A percentile compares a stretch with the other conserved stretches of the same genome.
These are phyloP conservation scores for Helicoverpa zea DNA, from an alignment of 1,140 invertebrate species.

Conservation along the genomic window DNA sequence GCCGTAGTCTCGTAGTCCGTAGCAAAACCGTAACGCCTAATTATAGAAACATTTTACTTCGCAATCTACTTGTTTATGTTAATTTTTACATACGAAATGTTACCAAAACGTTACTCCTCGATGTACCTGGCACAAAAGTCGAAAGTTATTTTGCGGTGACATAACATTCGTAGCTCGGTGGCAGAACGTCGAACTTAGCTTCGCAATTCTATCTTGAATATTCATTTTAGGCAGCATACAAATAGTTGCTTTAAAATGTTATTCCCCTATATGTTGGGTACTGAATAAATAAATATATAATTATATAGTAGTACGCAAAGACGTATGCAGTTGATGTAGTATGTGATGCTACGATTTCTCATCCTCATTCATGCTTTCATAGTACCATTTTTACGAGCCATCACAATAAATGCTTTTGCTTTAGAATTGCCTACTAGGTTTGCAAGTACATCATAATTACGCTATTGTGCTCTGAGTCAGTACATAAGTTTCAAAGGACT, in stretches of 20 bases:
- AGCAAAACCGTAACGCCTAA: constrained; percentile 12
- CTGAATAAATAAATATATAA: constrained; percentile 31
- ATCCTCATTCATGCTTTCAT: constrained; percentile 3
- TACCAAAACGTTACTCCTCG: constrained; percentile 7
- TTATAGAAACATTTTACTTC: constrained; percentile 4
- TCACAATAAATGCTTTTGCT: neutral
- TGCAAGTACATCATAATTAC: no score
- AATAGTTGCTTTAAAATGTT: constrained; percentile 43
- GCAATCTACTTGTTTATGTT: constrained; percentile 20
- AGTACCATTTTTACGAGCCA: neutral
- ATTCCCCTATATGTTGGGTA: constrained; percentile 25
- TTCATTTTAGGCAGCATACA: constrained; percentile 39
- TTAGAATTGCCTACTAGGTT: neutral
- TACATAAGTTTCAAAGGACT: no score
- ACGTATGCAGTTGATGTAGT: neutral
- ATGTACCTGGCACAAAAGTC: constrained; percentile 24
- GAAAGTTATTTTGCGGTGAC: constrained; percentile 43
- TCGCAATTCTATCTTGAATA: constrained; percentile 46
- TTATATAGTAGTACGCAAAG: constrained; percentile 6
- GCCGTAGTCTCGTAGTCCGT: constrained; percentile 45
- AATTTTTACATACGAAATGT: constrained; percentile 29
- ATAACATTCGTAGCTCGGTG: constrained; percentile 34
- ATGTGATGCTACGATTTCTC: neutral
- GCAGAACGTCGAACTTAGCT: constrained; percentile 5
- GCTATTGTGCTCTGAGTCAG: no score